Evolutionary conservation across 2,888 invertebrate species (phyloP).

Genomic region (Zygaena filipendulae): DNA sequence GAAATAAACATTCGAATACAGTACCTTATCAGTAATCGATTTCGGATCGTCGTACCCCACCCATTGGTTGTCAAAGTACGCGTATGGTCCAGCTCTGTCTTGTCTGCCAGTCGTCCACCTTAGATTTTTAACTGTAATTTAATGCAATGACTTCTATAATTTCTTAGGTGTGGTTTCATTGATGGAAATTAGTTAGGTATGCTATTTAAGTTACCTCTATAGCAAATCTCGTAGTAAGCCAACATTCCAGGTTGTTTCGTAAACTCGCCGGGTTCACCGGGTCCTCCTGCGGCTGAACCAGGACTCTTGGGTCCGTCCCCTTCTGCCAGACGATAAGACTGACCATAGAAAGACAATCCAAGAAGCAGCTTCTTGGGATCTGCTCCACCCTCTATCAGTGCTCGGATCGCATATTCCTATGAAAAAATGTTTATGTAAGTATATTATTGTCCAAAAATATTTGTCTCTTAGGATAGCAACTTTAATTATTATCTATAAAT

Average conservation of each 20-base stretch:
- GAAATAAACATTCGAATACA: no score
- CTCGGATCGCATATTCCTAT: conserved; percentile 86
- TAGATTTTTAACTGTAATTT: conserved; percentile 69
- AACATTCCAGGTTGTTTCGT: conserved; percentile 90
- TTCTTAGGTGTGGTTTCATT: neutral
- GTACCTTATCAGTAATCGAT: conserved; percentile 79
- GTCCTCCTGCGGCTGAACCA: conserved; percentile 75
- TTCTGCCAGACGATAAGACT: conserved; percentile 77
- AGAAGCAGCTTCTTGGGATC: conserved; percentile 80
- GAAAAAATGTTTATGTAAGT: conserved; percentile 17
- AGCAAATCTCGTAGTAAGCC: conserved; percentile 87
- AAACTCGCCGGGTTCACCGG: conserved; percentile 83
- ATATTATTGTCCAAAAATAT: conserved; percentile 1
- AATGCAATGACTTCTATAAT: conserved; percentile 8
- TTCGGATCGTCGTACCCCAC: conserved; percentile 87
- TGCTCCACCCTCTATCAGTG: conserved; percentile 78
- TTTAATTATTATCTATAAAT: no score
- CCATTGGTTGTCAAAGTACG: conserved; percentile 86
- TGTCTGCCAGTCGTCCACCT: conserved; percentile 75
- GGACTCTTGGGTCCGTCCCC: conserved; percentile 43
- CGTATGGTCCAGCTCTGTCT: conserved; percentile 78
- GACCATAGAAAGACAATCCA: conserved; percentile 89
- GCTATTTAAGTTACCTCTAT: conserved; percentile 50
- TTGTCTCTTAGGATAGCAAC: no score
- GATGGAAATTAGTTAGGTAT: conserved; percentile 3